Evolutionary conservation across 1,140 invertebrate genomes (phyloP).

Genomic region (Zaprionus nigranus): DNA sequence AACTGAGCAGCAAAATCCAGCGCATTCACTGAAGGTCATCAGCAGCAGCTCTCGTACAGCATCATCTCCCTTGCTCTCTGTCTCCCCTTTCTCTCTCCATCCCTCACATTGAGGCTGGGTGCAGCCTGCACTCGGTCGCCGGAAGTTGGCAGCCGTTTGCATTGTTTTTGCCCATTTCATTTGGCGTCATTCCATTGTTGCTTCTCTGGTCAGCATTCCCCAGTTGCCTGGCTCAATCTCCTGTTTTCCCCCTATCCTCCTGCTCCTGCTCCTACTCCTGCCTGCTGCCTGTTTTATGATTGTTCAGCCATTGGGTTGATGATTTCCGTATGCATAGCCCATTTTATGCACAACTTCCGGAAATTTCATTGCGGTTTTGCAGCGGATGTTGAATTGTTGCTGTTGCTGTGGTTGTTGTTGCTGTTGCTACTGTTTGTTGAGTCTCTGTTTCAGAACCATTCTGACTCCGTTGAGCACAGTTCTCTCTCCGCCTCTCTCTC

Average conservation of each 20-base stretch:
- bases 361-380: slow-evolving; percentile 83
- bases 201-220: slow-evolving; percentile 42
- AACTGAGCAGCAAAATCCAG: slow-evolving; percentile 46
- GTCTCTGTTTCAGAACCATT: slow-evolving; percentile 23
- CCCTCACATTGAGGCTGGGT: slow-evolving; percentile 8
- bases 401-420: not conserved
- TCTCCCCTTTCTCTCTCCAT: slow-evolving; percentile 13
- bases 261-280: not conserved
- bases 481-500: not conserved
- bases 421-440: slow-evolving; percentile 10
- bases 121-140: slow-evolving; percentile 28
- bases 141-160: slow-evolving; percentile 78
- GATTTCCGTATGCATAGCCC: slow-evolving; percentile 84
- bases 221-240: slow-evolving; percentile 2
- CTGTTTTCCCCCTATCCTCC: not conserved
- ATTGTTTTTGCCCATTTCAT: slow-evolving; percentile 78
- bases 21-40: slow-evolving; percentile 34
- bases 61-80: slow-evolving; percentile 2
- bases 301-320: slow-evolving; percentile 82
- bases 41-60: not conserved
- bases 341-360: slow-evolving; percentile 83
- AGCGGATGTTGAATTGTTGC: slow-evolving; percentile 63
- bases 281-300: slow-evolving; percentile 42
- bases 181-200: slow-evolving; percentile 76
- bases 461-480: not conserved